Evolutionary conservation across 1,140 invertebrate species (phyloP), one percentile per base, ranked within the genome.

Genomic region (Cydia pomonella): DNA sequence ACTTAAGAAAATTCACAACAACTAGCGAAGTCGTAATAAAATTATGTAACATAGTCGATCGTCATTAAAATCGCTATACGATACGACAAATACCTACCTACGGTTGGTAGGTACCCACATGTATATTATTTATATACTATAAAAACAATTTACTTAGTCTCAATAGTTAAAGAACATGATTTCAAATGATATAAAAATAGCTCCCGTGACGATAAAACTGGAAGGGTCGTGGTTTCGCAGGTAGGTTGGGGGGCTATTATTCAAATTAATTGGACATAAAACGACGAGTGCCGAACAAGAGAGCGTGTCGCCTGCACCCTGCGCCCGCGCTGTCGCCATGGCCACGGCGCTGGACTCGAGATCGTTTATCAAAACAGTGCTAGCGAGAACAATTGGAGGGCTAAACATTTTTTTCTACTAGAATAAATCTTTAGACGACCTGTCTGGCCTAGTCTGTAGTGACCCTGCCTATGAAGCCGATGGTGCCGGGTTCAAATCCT

Each of bases 221-320:
- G 75, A 84, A 83, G 75, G 79, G 79, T 76, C 63, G 62, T 66
- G 78, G 75, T 75, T 82, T 80, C 74, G 73, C 87, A 87, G 87
- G 87, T 87, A 87, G 84, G 82, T 84, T 80, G 83, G 75, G 78
- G 83, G 82, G 86, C 86, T 87, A 86, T 91, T 87, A 88, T 89
- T 91, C 86, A 88, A 88, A 87, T 91, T 88, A 88, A 89, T 91
- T 91, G 87, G 84, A 88, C 86, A 81, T 85, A 82, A 88, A 88
- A 88, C 84, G 83, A 82, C 77, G 79, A 80, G 77, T 72, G 79
- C 74, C 77, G 79, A 80, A 84, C 78, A 82, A 81, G 78, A 76
- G 77, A 88, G 80, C 84, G 80, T 85, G 84, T 86, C 84, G 83
- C 76, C 74, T 75, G 78, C 75, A 75, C 79, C 76, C 74, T 75